Base-by-base conservation (phyloP, 2,888 invertebrate species). In the Empis livida region DNA sequence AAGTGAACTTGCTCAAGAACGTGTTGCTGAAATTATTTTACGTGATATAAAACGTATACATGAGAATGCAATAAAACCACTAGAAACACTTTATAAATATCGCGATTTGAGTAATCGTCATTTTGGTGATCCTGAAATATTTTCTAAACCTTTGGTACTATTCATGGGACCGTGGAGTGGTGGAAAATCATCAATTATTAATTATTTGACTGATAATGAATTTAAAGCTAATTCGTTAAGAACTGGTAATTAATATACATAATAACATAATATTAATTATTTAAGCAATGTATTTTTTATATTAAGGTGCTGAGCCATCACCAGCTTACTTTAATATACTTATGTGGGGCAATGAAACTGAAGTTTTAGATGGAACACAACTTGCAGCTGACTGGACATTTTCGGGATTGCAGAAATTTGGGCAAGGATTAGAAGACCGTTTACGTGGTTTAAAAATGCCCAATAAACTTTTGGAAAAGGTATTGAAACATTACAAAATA, bases 161-260 rank as follows among this genome's bases (percentile, higher is more conserved):
- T 90, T 94, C 61, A 89, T 94, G 86, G 95, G 95, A 39, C 93
- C 94, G 37, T 94, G 93, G 90, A 92, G 92, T 61, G 92, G 93
- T 49, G 95, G 95, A 53, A 95, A 95, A 72, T 92, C 93, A 2
- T 85, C 91, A 45, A 89, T 93, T 56, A 82, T 94, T 53, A 95
- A 95, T 70, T 94, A 95, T 70, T 73, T 95, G 54, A 78, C 91
- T 38, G 86, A 89, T 51, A 83, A 87, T 54, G 91, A 93, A 67
- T 87, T 87, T 63, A 84, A 82, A 27, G 78, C 82, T 56, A 81
- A 83, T 65, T 82, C 91, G 49, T 71, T 93, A 54, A 79, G 89
- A 72, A 90, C 92, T 67, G 93, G 93, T 91, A 73, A 61, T 53
- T 3, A 27, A 5, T n/a, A 3, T 11, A 38, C 10, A n/a, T 55